Evolutionary conservation across 1,140 invertebrate genomes (phyloP), one percentile per base, ranked within the genome.

Genomic region (Elysia chlorotica): DNA sequence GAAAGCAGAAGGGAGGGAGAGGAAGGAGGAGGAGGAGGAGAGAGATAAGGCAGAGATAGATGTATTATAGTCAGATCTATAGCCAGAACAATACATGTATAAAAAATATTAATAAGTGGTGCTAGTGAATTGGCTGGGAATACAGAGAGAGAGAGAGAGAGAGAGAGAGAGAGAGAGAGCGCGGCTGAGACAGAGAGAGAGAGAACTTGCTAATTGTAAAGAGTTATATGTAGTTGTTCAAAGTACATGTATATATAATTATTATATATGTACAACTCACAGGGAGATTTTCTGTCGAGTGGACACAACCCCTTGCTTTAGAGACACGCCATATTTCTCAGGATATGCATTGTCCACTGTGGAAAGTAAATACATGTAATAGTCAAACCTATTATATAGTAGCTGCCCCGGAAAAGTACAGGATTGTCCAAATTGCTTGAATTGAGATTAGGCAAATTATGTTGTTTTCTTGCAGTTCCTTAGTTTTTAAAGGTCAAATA

Each of bases 331-430:
- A n/a, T 31, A 67, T n/a, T 48, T 2, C 14, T 41, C 41, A 25
- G 65, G 65, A 21, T 53, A 2, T 48, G 65, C 37, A 30, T 67
- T 67, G 41, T 67, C 65, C 30, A 67, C 65, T 67, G 48, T 30
- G 33, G 56, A 14, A 65, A 28, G 48, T 21, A 19, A 62, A 62
- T 5, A 62, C 6, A 6, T 30, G 36, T 33, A 62, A 62, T 10
- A 14, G 56, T 14, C 23, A 6, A 25, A 59, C 6, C 6, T 14
- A 59, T n/a, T n/a, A n/a, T n/a, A n/a, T n/a, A n/a, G n/a, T n/a
- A n/a, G n/a, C n/a, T n/a, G n/a, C n/a, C n/a, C n/a, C n/a, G n/a
- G n/a, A n/a, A n/a, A n/a, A n/a, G n/a, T n/a, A n/a, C n/a, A n/a
- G n/a, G n/a, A n/a, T n/a, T n/a, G n/a, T n/a, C n/a, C n/a, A n/a